Percentiles rank a stretch among this genome's conserved stretches.
Conservation (phyloP, 2,113 vertebrate species). For the Limanda limanda region DNA sequence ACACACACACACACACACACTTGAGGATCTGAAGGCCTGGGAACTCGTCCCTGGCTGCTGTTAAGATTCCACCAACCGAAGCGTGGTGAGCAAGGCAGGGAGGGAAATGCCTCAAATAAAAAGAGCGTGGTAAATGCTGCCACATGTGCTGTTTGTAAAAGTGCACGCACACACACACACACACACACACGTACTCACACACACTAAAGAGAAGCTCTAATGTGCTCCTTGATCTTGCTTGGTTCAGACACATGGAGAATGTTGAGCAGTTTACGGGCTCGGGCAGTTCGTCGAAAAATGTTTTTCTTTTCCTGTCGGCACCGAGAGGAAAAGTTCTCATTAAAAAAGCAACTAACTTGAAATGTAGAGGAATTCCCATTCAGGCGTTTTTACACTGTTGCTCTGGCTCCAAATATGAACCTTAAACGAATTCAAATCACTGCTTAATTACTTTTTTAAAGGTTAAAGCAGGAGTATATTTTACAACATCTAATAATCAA, state of each 20-base stretch:
- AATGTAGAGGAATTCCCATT: not conserved
- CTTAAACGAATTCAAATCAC: too few species aligned
- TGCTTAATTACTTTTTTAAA: not conserved
- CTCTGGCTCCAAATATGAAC: too few species aligned
- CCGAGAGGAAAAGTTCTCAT: slow-evolving; percentile 23
- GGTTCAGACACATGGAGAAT: slow-evolving; percentile 49
- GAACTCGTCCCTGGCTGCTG: slow-evolving; percentile 56
- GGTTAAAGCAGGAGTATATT: not conserved
- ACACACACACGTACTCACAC: slow-evolving; percentile 19
- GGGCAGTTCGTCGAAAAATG: slow-evolving; percentile 18
- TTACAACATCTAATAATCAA: not conserved
- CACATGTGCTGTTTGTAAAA: slow-evolving; percentile 80
- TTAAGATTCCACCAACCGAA: slow-evolving; percentile 52
- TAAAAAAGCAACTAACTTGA: not conserved
- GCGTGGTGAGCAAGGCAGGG: slow-evolving; percentile 48
- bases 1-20: slow-evolving; percentile 2
- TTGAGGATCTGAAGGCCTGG: slow-evolving; percentile 50
- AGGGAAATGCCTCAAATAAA: slow-evolving; percentile 75
- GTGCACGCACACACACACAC: not conserved
- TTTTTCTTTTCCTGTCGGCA: slow-evolving; percentile 16
- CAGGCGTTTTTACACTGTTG: too few species aligned
- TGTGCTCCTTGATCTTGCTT: slow-evolving; percentile 46
- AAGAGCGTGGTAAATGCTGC: slow-evolving; percentile 74
- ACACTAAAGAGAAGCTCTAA: slow-evolving; percentile 26
- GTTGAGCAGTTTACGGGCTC: slow-evolving; percentile 13